These are phyloP conservation scores for Drosophila virilis DNA, from an alignment of 1,140 invertebrate genomes.

Conservation along the genomic window DNA sequence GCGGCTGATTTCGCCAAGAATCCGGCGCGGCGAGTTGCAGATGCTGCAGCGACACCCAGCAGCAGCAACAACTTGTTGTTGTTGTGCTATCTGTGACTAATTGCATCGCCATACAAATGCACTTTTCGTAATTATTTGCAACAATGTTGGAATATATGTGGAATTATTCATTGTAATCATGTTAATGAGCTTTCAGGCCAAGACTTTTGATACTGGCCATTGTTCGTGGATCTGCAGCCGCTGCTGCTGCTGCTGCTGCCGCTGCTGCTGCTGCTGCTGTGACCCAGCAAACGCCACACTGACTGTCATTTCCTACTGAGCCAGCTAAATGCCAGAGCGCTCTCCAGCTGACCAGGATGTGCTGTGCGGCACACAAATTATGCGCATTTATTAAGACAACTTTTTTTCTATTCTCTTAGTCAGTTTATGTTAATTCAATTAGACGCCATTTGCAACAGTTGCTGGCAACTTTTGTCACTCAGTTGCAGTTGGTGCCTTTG, in stretches of 20 bases:
- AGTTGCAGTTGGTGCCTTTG: constrained; percentile 28
- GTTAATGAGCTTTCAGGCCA: constrained; percentile 66
- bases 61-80: constrained; percentile 8
- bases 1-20: constrained; percentile 61
- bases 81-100: constrained; percentile 72
- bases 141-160: constrained; percentile 63
- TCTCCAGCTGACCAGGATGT: constrained; percentile 68
- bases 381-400: constrained; percentile 64
- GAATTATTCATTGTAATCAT: constrained; percentile 80
- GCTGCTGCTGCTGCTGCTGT: constrained; percentile 52
- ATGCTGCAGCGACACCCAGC: constrained; percentile 48
- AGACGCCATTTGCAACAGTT: constrained; percentile 38
- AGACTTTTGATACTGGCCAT: constrained; percentile 17
- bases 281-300: constrained; percentile 10
- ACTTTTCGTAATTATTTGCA: constrained; percentile 79
- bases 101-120: constrained; percentile 79
- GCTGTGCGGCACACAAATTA: constrained; percentile 43
- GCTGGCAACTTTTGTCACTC: constrained; percentile 61
- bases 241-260: constrained; percentile 38
- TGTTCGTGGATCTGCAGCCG: constrained; percentile 50
- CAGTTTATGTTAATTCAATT: constrained; percentile 76
- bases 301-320: constrained; percentile 32
- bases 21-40: constrained; percentile 62
- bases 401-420: constrained; percentile 39
- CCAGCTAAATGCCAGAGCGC: constrained; percentile 56